Evolutionary conservation across 2,888 invertebrate genomes (phyloP).

Genomic region (Chaetoderma sp.): DNA sequence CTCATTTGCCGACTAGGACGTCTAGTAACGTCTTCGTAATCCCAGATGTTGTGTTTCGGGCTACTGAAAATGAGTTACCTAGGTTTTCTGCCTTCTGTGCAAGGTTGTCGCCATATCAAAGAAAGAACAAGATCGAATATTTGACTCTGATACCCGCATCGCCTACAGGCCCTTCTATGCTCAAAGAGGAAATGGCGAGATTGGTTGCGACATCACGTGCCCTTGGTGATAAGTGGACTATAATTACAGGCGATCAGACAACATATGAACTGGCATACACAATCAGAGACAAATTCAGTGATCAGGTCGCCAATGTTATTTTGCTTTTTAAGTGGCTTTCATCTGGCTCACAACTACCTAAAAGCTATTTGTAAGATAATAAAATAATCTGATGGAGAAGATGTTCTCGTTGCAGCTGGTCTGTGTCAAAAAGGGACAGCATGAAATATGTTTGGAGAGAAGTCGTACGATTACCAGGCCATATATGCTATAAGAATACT

Average conservation of each 20-base stretch:
- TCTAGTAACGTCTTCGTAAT: not conserved
- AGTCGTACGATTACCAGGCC: constrained; percentile 7
- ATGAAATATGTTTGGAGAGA: constrained; percentile 5
- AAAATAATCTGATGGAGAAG: constrained; percentile 16
- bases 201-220: constrained; percentile 15
- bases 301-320: not conserved
- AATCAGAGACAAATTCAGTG: constrained; percentile 1
- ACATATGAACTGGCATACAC: constrained; percentile 8
- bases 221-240: constrained; percentile 4
- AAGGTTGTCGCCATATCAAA: not conserved
- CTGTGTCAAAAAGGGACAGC: constrained; percentile 1
- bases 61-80: not conserved
- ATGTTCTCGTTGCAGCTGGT: constrained; percentile 2
- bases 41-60: not conserved
- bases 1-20: not conserved
- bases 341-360: constrained; percentile 15
- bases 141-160: constrained; percentile 13
- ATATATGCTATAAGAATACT: constrained; percentile 10
- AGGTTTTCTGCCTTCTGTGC: constrained; percentile 18
- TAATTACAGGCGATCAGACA: constrained; percentile 10
- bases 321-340: constrained; percentile 13
- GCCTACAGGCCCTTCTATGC: constrained; percentile 11
- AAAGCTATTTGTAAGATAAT: constrained; percentile 4
- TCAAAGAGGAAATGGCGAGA: constrained; percentile 13
- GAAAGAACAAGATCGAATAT: constrained; percentile 10